Evolutionary conservation across 2,797 vertebrate species (phyloP).

Genomic region (Lacerta viridis): DNA sequence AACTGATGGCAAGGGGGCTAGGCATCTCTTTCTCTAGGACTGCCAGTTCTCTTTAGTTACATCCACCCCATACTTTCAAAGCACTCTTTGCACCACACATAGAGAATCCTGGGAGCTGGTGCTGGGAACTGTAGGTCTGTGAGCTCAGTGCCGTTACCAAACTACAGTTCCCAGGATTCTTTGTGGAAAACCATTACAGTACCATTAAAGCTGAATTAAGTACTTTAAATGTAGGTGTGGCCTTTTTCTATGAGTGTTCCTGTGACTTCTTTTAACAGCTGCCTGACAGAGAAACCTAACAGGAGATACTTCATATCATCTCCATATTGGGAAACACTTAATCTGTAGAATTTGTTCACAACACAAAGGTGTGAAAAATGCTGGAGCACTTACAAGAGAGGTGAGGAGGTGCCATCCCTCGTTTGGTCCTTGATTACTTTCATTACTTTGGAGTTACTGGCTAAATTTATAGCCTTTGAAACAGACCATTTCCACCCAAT

Average conservation of each 20-base stretch:
- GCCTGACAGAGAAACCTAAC: background rate
- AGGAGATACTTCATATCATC: too few relatives aligned
- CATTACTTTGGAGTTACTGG: conserved; percentile 44
- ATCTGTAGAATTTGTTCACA: background rate
- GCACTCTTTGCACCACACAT: too few relatives aligned
- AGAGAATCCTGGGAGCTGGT: too few relatives aligned
- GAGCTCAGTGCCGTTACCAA: too few relatives aligned
- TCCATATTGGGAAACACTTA: background rate
- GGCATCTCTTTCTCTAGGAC: conserved; percentile 19
- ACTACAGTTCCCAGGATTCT: too few relatives aligned
- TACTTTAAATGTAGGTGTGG: too few relatives aligned
- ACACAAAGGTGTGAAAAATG: background rate
- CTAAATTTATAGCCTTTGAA: conserved; percentile 68
- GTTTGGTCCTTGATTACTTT: conserved; percentile 33
- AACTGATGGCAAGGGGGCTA: conserved; percentile 15
- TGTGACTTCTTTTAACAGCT: background rate
- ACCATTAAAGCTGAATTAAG: too few relatives aligned
- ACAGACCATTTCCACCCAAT: conserved; percentile 73
- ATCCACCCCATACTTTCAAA: too few relatives aligned
- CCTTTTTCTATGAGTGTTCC: background rate
- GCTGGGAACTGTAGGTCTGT: too few relatives aligned
- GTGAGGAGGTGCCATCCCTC: background rate
- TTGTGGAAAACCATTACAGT: too few relatives aligned
- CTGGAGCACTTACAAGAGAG: background rate
- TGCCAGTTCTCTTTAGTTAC: background rate